Evolutionary conservation across 2,888 invertebrate species (phyloP).

Genomic region (Tromatobia lineatoria): DNA sequence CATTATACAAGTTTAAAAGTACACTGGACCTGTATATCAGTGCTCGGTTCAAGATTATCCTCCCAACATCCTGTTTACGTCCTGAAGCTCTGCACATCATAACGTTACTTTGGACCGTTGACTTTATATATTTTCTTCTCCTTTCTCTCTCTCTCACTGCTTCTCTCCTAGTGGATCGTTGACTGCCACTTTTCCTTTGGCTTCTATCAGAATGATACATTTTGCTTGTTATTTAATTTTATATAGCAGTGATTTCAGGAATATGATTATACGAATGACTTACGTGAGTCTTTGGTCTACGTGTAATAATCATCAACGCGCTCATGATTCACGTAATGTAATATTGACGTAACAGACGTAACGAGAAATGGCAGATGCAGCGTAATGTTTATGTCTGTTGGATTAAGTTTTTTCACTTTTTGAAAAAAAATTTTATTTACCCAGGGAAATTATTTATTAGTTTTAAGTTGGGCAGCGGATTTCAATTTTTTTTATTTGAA

Average conservation of each 20-base stretch:
- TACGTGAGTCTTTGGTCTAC: conserved; percentile 26
- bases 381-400: conserved; percentile 43
- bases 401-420: conserved; percentile 26
- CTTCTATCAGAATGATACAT: neutral
- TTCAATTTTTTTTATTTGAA: no score
- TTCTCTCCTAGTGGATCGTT: neutral
- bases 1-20: conserved; percentile 50
- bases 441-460: no score
- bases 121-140: neutral
- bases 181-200: neutral
- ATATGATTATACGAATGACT: conserved; percentile 11
- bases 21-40: conserved; percentile 27
- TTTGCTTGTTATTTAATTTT: neutral
- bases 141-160: neutral
- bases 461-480: no score
- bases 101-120: conserved; percentile 52
- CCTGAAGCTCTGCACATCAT: conserved; percentile 59
- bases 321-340: conserved; percentile 48
- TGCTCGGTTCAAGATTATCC: conserved; percentile 42
- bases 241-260: neutral
- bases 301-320: conserved; percentile 51
- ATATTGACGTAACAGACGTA: conserved; percentile 51
- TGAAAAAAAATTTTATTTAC: no score
- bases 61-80: conserved; percentile 75
- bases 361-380: conserved; percentile 51